Evolutionary conservation across 2,797 vertebrate genomes (phyloP).

Genomic region (Sebastes minor): DNA sequence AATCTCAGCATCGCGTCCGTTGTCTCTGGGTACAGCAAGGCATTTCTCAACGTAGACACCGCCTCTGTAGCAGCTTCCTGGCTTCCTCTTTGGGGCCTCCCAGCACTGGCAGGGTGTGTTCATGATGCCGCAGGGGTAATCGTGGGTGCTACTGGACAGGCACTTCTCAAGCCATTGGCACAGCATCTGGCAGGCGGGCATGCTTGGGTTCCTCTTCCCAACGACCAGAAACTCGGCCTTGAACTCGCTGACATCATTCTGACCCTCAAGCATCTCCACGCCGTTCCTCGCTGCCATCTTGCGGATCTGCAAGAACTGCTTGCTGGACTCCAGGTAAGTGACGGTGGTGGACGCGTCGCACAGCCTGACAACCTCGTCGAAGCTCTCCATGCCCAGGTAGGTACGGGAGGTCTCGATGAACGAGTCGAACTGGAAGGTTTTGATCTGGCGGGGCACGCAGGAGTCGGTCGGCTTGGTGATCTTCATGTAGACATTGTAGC

Average conservation of each 20-base stretch:
- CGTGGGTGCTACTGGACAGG: constrained; percentile 91
- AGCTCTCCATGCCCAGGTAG: constrained; percentile 98
- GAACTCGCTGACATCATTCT: constrained; percentile 86
- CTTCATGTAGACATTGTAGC: constrained; percentile 98
- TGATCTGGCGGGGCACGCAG: constrained; percentile 88
- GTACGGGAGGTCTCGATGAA: constrained; percentile 97
- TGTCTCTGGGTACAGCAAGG: constrained; percentile 84
- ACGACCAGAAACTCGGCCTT: constrained; percentile 95
- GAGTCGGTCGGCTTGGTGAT: constrained; percentile 89
- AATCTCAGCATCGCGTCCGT: constrained; percentile 80
- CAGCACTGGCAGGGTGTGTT: constrained; percentile 96
- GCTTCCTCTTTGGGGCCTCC: constrained; percentile 87
- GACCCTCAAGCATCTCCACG: constrained; percentile 57
- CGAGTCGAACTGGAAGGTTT: constrained; percentile 97
- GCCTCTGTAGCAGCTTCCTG: constrained; percentile 91
- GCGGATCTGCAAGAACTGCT: constrained; percentile 97
- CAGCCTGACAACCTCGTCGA: constrained; percentile 94
- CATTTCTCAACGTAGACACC: constrained; percentile 94
- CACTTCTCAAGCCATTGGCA: constrained; percentile 97
- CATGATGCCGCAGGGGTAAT: constrained; percentile 97
- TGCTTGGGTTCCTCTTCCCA: constrained; percentile 96
- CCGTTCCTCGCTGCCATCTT: constrained; percentile 79
- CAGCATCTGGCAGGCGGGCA: constrained; percentile 96
- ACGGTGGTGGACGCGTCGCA: constrained; percentile 91
- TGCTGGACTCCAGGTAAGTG: constrained; percentile 96